phyloP scores from a whole-genome alignment of 2,797 vertebrate species.

The Leucoraja ocellata region DNA sequence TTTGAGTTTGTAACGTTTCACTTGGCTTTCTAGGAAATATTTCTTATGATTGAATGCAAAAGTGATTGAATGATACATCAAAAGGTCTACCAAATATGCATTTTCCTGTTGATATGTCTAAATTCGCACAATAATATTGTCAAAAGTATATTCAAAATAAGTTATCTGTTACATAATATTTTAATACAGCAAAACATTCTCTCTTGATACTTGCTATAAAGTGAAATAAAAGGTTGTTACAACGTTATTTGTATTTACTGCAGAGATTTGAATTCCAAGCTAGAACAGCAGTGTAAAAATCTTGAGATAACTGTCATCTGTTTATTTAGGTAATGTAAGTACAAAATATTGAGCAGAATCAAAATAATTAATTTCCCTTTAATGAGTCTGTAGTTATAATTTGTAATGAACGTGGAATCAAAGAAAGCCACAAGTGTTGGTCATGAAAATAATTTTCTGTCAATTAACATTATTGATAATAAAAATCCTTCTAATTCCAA shows the following conservation, averaged over 20 bases:
- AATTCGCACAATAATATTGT: background rate
- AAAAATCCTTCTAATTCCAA: background rate
- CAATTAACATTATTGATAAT: background rate
- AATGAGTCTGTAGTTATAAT: background rate
- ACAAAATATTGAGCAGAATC: background rate
- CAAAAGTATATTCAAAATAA: background rate
- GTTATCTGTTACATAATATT: background rate
- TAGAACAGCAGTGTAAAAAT: background rate
- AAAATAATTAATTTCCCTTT: background rate
- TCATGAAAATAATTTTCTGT: background rate
- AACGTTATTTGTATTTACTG: background rate
- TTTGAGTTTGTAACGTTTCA: background rate
- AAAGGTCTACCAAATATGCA: background rate
- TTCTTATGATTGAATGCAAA: background rate
- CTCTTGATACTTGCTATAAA: background rate
- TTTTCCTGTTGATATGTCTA: background rate
- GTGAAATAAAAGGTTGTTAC: background rate
- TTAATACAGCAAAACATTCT: background rate
- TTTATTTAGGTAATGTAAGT: background rate
- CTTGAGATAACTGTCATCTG: background rate
- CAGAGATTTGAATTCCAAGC: background rate
- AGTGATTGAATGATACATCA: background rate
- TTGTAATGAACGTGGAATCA: background rate
- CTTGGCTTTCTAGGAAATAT: background rate
- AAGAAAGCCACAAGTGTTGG: background rate